Conservation (phyloP, 1,140 invertebrate species). For the Formica selysi region DNA sequence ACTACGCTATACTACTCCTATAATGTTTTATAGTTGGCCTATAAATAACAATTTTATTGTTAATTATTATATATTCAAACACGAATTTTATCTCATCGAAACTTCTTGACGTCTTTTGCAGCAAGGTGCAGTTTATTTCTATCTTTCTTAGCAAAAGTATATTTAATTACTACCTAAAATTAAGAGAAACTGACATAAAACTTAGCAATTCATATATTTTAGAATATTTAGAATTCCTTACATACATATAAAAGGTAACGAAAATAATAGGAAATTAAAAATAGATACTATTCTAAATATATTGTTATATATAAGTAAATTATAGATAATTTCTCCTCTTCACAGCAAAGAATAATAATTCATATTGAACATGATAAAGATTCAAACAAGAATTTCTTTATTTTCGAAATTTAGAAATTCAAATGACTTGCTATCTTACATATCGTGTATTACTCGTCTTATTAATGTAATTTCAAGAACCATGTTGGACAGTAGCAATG, state of each 20-base stretch:
- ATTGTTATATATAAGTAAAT: too few relatives aligned
- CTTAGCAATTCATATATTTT: neutral
- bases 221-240: neutral
- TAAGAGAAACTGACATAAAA: neutral
- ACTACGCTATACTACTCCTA: neutral
- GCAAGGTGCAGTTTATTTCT: neutral
- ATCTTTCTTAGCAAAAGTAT: neutral
- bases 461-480: neutral
- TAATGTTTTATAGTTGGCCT: neutral
- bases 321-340: neutral
- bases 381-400: neutral
- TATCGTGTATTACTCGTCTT: neutral
- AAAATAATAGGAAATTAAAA: neutral
- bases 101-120: conserved; percentile 6
- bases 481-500: neutral
- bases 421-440: conserved; percentile 1
- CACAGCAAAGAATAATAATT: neutral
- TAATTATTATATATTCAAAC: neutral
- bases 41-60: conserved; percentile 1
- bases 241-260: neutral
- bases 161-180: conserved; percentile 6
- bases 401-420: neutral
- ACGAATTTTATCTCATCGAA: neutral
- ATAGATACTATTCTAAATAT: neutral
- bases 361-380: neutral